A percentile compares a stretch with the other conserved stretches of the same genome.
These are phyloP conservation scores for Colletes collaris DNA, from an alignment of 2,888 invertebrate genomes.

Conservation along the genomic window DNA sequence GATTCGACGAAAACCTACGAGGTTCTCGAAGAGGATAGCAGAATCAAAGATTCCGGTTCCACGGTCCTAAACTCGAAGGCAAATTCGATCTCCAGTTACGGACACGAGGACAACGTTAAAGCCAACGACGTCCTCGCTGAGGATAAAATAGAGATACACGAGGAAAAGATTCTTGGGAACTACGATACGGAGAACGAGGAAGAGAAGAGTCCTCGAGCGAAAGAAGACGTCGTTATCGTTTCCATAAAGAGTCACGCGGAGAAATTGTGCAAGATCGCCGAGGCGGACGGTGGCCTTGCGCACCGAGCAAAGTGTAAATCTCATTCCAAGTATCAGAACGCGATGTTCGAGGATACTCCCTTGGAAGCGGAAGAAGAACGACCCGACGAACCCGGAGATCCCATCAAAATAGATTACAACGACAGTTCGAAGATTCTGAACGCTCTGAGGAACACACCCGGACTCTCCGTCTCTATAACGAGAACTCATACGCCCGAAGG, in stretches of 20 bases:
- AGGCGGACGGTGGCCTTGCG: slow-evolving; percentile 60
- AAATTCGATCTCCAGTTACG: slow-evolving; percentile 31
- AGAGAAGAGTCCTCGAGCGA: slow-evolving; percentile 13
- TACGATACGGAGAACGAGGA: slow-evolving; percentile 6
- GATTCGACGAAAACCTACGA: slow-evolving; percentile 75
- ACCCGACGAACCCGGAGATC: slow-evolving; percentile 63
- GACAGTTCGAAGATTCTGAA: slow-evolving; percentile 78
- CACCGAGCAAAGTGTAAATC: slow-evolving; percentile 37
- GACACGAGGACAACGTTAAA: slow-evolving; percentile 2
- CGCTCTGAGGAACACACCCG: slow-evolving; percentile 78
- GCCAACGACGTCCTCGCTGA: slow-evolving; percentile 21
- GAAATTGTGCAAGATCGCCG: slow-evolving; percentile 56
- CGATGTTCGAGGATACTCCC: slow-evolving; percentile 11
- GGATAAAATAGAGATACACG: slow-evolving; percentile 58
- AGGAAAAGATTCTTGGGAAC: slow-evolving; percentile 55
- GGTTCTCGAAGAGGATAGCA: slow-evolving; percentile 39
- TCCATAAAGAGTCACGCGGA: slow-evolving; percentile 26
- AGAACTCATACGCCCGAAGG: slow-evolving; percentile 66
- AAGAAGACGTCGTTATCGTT: slow-evolving; percentile 29
- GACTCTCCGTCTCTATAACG: slow-evolving; percentile 77
- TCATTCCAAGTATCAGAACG: slow-evolving; percentile 42
- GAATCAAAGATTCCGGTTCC: slow-evolving; percentile 30
- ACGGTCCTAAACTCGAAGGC: slow-evolving; percentile 9
- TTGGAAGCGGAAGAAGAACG: slow-evolving; percentile 60
- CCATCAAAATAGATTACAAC: slow-evolving; percentile 64